These are phyloP conservation scores for Slavum lentiscoides DNA, from an alignment of 2,888 invertebrate species.

Conservation along the genomic window DNA sequence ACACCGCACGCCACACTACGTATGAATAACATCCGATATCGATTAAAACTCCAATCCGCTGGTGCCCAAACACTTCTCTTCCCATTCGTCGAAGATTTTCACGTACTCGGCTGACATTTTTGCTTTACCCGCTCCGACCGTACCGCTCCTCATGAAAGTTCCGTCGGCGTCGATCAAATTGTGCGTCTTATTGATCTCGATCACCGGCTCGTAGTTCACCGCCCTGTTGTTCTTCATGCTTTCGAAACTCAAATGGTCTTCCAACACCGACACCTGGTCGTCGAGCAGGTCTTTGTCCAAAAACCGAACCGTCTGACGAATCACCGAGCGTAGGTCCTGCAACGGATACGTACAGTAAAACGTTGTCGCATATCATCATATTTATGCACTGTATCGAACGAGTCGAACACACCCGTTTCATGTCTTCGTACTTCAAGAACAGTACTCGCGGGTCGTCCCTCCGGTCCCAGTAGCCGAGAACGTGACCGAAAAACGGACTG, in stretches of 20 bases:
- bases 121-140: constrained; percentile 60
- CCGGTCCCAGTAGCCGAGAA: constrained; percentile 66
- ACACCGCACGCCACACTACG: neutral
- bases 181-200: constrained; percentile 57
- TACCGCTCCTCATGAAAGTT: constrained; percentile 60
- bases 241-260: constrained; percentile 62
- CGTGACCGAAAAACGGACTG: constrained; percentile 68
- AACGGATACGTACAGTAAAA: constrained; percentile 9
- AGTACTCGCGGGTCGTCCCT: constrained; percentile 73
- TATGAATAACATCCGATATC: neutral
- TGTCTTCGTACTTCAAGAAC: constrained; percentile 80
- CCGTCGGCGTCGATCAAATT: constrained; percentile 59
- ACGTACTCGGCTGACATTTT: constrained; percentile 59
- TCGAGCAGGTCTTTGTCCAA: constrained; percentile 59
- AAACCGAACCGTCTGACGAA: constrained; percentile 61
- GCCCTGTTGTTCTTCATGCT: constrained; percentile 66
- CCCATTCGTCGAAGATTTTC: constrained; percentile 63
- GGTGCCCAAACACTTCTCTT: constrained; percentile 58
- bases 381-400: neutral
- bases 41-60: constrained; percentile 56
- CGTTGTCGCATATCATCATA: neutral
- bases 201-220: constrained; percentile 63
- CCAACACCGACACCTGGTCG: constrained; percentile 60
- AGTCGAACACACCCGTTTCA: constrained; percentile 64
- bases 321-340: constrained; percentile 61